Percentiles rank a stretch among this genome's conserved stretches.
These are phyloP conservation scores for Chaetophractus vellerosus DNA, from an alignment of 2,797 vertebrate genomes.

Conservation along the genomic window DNA sequence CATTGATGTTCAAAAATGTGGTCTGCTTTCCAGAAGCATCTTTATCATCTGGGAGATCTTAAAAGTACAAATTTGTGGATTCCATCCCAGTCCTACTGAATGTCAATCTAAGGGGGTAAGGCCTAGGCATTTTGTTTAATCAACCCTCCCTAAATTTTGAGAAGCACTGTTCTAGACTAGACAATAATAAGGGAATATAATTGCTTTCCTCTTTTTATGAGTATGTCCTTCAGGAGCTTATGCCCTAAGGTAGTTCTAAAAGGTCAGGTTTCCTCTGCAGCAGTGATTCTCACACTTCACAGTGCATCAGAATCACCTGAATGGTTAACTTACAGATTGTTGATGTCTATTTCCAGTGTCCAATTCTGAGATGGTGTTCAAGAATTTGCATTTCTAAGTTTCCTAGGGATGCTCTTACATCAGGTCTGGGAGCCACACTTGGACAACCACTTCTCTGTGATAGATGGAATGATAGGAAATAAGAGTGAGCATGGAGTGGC, in stretches of 20 bases:
- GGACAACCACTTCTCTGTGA: not conserved
- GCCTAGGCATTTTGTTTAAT: not conserved
- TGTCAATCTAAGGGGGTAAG: not conserved
- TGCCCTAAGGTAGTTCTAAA: not conserved
- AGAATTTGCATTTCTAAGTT: not conserved
- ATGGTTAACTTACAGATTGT: not conserved
- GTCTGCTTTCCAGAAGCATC: not conserved
- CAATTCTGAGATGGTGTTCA: not conserved
- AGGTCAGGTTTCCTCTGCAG: not conserved
- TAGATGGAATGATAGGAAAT: not conserved
- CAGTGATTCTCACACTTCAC: not conserved
- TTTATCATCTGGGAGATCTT: not conserved
- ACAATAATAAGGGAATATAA: not conserved
- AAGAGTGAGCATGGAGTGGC: not conserved
- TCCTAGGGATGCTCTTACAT: not conserved
- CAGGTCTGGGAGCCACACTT: not conserved
- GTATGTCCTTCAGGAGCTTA: not conserved
- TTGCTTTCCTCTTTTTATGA: not conserved
- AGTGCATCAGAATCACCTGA: not conserved
- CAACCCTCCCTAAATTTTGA: not conserved
- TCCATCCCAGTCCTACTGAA: not conserved
- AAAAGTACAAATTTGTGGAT: not conserved
- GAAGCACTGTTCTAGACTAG: not conserved
- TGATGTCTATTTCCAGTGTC: not conserved
- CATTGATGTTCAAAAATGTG: not conserved